Evolutionary conservation across 2,888 invertebrate species (phyloP).

Genomic region (Dysmachus trigonus): DNA sequence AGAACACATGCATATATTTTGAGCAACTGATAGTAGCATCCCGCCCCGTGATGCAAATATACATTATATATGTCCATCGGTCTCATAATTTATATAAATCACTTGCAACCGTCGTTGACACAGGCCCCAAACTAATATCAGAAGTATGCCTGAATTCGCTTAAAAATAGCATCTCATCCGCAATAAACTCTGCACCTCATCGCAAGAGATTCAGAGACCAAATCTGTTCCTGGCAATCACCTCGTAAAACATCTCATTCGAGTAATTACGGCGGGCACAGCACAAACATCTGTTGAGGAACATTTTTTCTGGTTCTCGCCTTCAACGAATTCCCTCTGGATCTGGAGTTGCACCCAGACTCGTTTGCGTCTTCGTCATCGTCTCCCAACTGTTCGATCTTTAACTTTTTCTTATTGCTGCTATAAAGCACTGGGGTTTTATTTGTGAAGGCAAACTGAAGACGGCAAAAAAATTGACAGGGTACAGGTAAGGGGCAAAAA

Average conservation of each 20-base stretch:
- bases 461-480: not conserved
- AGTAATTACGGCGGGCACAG: not conserved
- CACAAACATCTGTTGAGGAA: not conserved
- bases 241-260: constrained; percentile 14
- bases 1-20: not conserved
- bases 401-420: constrained; percentile 17
- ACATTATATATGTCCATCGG: not conserved
- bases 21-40: not conserved
- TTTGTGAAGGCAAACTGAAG: not conserved
- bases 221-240: constrained; percentile 27
- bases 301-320: not conserved
- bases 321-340: not conserved
- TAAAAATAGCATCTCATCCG: not conserved
- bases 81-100: not conserved
- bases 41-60: not conserved
- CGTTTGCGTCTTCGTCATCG: not conserved
- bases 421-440: not conserved
- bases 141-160: not conserved
- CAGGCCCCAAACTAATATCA: not conserved
- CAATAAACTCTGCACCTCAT: not conserved
- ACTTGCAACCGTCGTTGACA: not conserved
- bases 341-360: not conserved
- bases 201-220: not conserved
- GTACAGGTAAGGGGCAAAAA: constrained; percentile 7
- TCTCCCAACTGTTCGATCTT: constrained; percentile 17